A percentile compares a stretch with the other conserved stretches of the same genome.
These are phyloP conservation scores for Leptodactylus fallax DNA, from an alignment of 2,797 vertebrate species.

Conservation along the genomic window DNA sequence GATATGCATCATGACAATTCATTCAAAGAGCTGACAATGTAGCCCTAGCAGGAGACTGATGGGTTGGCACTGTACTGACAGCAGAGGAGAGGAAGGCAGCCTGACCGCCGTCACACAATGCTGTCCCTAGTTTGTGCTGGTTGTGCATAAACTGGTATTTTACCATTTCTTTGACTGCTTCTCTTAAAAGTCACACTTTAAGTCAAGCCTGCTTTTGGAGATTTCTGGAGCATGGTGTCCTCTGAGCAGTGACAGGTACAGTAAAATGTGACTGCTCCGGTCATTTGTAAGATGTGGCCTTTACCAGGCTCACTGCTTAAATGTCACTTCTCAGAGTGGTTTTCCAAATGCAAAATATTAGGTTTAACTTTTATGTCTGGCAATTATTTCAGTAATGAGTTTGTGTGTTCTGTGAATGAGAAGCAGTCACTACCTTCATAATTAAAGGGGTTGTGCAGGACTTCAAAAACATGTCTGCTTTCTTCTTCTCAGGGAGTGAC, in stretches of 20 bases:
- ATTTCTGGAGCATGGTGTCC: not conserved
- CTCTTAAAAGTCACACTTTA: not conserved
- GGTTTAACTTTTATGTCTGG: not conserved
- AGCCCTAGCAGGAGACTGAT: not conserved
- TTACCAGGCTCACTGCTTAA: not conserved
- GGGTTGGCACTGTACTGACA: not conserved
- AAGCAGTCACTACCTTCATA: not conserved
- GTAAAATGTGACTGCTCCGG: not conserved
- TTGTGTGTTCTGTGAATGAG: not conserved
- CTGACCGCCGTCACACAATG: not conserved
- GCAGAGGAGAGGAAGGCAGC: not conserved
- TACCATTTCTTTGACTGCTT: not conserved
- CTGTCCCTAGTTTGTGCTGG: not conserved
- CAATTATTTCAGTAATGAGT: not conserved
- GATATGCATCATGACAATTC: not conserved
- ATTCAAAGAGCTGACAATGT: not conserved
- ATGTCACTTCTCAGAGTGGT: not conserved
- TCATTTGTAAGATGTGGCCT: not conserved
- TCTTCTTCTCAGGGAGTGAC: no score
- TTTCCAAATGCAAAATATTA: slow-evolving; percentile 4
- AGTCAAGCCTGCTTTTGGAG: not conserved
- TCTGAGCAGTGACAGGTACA: not conserved
- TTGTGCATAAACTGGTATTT: not conserved
- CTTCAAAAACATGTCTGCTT: no score
- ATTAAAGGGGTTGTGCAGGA: not conserved